Evolutionary conservation across 30 jellyfish, hydroid and myxozoan genomes (phyloP), one percentile per base, ranked within the genome.

Genomic region (Haliclystus octoradiatus): DNA sequence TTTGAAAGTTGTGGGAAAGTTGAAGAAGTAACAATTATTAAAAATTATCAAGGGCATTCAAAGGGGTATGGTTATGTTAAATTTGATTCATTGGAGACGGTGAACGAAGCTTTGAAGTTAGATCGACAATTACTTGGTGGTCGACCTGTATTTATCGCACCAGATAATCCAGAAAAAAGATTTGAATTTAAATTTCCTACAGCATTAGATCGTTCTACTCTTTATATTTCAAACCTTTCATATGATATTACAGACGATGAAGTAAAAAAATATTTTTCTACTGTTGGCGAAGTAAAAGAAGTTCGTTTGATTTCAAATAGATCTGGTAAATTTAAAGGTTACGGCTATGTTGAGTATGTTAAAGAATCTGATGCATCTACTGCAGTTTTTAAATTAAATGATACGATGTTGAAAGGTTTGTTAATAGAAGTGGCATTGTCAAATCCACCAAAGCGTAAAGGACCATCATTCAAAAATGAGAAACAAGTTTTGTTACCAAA

Each of bases 251-350:
- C 75, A 5, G 73, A 73, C 52, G 99, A 91, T 32, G 88, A 91
- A 49, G 40, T 91, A n/a, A 70, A 52, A 52, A 88, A 82, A 52
- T 51, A 70, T 27, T 91, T 91, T 65, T 12, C 62, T 28, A 66
- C 73, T 86, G 95, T 89, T 70, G 99, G 99, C 12, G 72, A 68
- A 24, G 31, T 91, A 12, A 91, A 83, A 51, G 94, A 91, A 73
- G 92, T 91, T 1, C 77, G 99, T 19, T 85, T 91, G 4, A 95
- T 91, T 34, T 82, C 95, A 22, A 91, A 91, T 78, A 81, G 99
- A 33, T 73, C 99, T 2, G 99, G 99, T 26, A 91, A 83, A 53
- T 79, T 94, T 0, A 91, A 91, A 52, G 99, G 99, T 30, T 91
- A 51, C 68, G 99, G 93, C 9, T 91, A 91, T 76, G 66, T 91